phyloP scores from a whole-genome alignment of 2,888 invertebrate species.

The Drosophila limbata region DNA sequence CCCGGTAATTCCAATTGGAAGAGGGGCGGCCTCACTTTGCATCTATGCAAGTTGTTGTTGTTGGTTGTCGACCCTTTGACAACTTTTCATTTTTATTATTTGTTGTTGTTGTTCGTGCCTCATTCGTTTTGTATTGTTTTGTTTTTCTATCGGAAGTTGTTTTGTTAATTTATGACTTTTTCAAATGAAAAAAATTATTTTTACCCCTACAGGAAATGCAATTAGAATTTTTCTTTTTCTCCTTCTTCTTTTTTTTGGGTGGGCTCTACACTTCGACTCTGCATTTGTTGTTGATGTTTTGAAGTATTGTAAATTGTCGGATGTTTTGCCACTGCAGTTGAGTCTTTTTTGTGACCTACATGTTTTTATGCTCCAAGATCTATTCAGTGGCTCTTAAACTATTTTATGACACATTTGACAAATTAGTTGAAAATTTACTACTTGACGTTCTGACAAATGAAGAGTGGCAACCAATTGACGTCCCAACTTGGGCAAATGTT shows the following conservation, averaged over 20 bases:
- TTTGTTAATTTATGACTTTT: constrained; percentile 77
- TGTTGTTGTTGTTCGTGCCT: constrained; percentile 48
- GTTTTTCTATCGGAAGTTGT: constrained; percentile 75
- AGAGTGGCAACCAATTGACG: constrained; percentile 32
- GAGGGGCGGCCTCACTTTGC: constrained; percentile 38
- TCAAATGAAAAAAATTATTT: constrained; percentile 61
- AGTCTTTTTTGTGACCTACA: constrained; percentile 47
- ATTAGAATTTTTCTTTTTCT: constrained; percentile 62
- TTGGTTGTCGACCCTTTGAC: constrained; percentile 61
- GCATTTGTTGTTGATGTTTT: constrained; percentile 5
- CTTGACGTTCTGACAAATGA: constrained; percentile 53
- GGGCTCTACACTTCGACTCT: constrained; percentile 39
- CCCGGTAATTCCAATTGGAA: constrained; percentile 33
- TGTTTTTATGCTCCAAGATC: constrained; percentile 36
- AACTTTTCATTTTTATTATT: constrained; percentile 49
- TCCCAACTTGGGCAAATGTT: constrained; percentile 17
- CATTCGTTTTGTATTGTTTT: constrained; percentile 60
- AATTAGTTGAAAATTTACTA: constrained; percentile 73
- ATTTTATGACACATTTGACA: constrained; percentile 73
- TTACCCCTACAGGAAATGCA: constrained; percentile 74
- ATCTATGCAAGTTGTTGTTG: constrained; percentile 31
- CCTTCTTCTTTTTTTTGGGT: constrained; percentile 23
- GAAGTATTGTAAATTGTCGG: constrained; percentile 52
- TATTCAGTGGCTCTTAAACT: constrained; percentile 23
- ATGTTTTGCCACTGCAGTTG: constrained; percentile 30